These are phyloP conservation scores for Pygoscelis adeliae DNA, from an alignment of 2,113 vertebrate genomes.

Conservation along the genomic window DNA sequence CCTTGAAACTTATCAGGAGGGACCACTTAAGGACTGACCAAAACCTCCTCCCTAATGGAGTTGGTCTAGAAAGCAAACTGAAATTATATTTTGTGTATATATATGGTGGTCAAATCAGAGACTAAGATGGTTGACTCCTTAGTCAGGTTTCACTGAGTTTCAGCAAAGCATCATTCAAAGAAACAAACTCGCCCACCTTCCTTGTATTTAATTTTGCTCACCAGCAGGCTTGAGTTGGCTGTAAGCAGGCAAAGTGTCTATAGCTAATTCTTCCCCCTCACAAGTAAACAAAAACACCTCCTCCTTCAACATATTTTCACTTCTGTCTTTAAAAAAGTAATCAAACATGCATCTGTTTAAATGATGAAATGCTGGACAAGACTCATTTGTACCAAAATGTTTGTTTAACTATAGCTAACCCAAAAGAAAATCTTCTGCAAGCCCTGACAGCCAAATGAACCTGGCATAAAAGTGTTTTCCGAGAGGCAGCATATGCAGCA, in stretches of 20 bases:
- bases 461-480: not conserved
- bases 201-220: not conserved
- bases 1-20: not conserved
- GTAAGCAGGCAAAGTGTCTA: not conserved
- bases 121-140: not conserved
- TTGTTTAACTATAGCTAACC: not conserved
- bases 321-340: not conserved
- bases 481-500: not conserved
- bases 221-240: not conserved
- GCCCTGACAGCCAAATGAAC: not conserved
- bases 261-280: not conserved
- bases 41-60: not conserved
- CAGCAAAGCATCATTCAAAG: not conserved
- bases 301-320: not conserved
- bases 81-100: not conserved
- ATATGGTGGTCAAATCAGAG: not conserved
- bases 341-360: not conserved
- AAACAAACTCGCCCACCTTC: not conserved
- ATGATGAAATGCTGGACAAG: not conserved
- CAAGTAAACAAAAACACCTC: not conserved
- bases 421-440: not conserved
- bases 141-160: not conserved
- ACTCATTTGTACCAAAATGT: not conserved
- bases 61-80: not conserved
- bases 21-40: not conserved